Evolutionary conservation across 64 coral and sea anemone species (phyloP).

Genomic region (Actinia equina): DNA sequence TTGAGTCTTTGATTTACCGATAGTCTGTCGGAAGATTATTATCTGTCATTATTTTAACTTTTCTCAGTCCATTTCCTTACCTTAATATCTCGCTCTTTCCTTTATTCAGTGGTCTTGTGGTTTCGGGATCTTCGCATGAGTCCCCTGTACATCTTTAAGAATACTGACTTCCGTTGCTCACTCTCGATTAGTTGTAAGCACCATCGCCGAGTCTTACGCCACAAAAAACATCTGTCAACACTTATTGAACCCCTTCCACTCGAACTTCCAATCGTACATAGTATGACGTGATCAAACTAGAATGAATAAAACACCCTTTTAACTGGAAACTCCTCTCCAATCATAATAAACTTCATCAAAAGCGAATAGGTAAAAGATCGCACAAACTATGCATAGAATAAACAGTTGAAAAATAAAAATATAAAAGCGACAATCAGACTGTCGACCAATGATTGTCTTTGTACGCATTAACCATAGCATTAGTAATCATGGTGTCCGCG

Average conservation of each 20-base stretch:
- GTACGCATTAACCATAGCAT: neutral
- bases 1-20: slow-evolving; percentile 11
- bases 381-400: neutral
- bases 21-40: neutral
- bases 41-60: neutral
- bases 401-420: neutral
- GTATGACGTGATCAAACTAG: neutral
- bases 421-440: neutral
- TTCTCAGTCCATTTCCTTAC: neutral
- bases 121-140: neutral
- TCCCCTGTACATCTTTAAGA: neutral
- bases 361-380: neutral
- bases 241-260: neutral
- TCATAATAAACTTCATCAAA: neutral
- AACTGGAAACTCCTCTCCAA: no score
- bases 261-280: neutral
- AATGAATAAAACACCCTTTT: neutral
- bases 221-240: slow-evolving; percentile 2
- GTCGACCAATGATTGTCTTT: neutral
- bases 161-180: neutral
- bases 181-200: neutral
- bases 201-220: neutral
- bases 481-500: neutral
- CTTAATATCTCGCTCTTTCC: neutral
- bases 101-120: neutral